Base-by-base conservation (phyloP, 2,888 invertebrate species). In the Drosophila nr. perissopoda region DNA sequence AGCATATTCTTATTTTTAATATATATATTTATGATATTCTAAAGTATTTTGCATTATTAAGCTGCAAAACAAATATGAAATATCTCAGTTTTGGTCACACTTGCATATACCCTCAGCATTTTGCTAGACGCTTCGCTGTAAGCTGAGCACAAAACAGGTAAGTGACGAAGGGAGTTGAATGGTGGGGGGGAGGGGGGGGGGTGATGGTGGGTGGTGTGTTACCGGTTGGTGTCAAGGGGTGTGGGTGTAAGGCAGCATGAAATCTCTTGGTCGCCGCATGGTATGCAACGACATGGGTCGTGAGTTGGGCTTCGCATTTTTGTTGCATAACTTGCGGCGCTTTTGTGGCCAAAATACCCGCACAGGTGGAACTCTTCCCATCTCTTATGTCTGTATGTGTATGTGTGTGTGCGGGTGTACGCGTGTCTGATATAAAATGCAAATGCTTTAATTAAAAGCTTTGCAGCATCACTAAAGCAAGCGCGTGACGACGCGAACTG, bases 371-470 rank as follows among this genome's bases (percentile, higher is more conserved):
- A 53, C 49, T 33, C 21, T 21, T 21, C 21, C 29, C 36, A 18
- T 8, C 59, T 16, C 45, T 13, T 5, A 2, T 29, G 27, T 27
- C 18, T 4, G 21, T 42, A 27, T 34, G n/a, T 34, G 33, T 51
- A 25, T 27, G 45, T 27, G 52, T 40, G 61, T 25, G 42, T 49
- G 42, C 27, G 49, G 25, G 48, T 65, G 57, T 65, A 61, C 49
- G 52, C 36, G 56, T 60, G 57, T 61, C 89, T 83, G 87, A 80
- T 85, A 89, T 83, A 83, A 85, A 89, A 85, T 90, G 90, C 85
- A 90, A 90, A 85, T 85, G 90, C 85, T 87, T 85, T 89, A 85
- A 85, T 85, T 90, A 85, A 85, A 85, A 90, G 90, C 85, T 90
- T 90, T 78, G 87, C 89, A 89, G 82, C 83, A 75, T 72, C 75